Conservation (phyloP, 2,113 vertebrate species). For the Odontophorus gujanensis region DNA sequence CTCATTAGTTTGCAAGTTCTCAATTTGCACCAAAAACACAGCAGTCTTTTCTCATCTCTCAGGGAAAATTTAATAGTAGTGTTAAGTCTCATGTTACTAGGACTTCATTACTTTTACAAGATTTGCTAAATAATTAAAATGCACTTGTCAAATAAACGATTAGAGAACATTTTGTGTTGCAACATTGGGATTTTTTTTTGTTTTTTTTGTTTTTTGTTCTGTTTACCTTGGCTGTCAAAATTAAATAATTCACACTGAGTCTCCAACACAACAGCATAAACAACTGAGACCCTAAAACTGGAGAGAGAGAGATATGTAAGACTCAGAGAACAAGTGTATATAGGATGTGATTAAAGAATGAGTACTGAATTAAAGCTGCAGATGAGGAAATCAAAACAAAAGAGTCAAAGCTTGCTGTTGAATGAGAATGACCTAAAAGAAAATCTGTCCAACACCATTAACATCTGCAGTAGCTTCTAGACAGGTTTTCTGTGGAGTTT, state of each 20-base stretch:
- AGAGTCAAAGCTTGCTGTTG: background rate
- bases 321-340: background rate
- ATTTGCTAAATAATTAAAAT: slow-evolving; percentile 52
- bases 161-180: slow-evolving; percentile 29
- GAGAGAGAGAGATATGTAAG: background rate
- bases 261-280: background rate
- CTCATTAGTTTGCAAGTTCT: background rate
- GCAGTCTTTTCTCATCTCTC: background rate
- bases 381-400: background rate
- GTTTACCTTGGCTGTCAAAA: background rate
- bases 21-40: background rate
- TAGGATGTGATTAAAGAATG: background rate
- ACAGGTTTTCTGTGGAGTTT: background rate
- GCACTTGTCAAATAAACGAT: slow-evolving; percentile 33
- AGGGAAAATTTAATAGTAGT: slow-evolving; percentile 22
- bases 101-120: slow-evolving; percentile 44
- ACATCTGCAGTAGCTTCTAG: background rate
- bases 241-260: background rate
- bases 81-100: slow-evolving; percentile 31
- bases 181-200: background rate
- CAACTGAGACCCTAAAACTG: background rate
- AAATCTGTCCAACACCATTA: background rate
- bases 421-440: slow-evolving; percentile 16
- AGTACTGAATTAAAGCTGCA: background rate
- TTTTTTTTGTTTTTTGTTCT: background rate